Evolutionary conservation across 2,113 vertebrate genomes (phyloP), one percentile per base, ranked within the genome.

Genomic region (Muntiacus muntjak): DNA sequence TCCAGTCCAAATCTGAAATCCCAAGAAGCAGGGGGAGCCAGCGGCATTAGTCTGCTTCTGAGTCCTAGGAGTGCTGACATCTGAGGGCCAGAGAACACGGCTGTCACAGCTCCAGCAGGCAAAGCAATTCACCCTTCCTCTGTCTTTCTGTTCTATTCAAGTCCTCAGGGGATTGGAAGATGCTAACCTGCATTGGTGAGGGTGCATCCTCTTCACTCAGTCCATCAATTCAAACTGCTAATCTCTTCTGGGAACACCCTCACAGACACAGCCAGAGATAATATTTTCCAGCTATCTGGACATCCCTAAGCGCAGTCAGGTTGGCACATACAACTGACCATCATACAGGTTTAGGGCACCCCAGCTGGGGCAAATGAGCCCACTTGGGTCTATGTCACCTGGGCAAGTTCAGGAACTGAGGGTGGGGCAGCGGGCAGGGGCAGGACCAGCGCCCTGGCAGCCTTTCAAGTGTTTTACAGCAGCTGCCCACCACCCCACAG

Each of bases 21-120:
- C 15, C 25, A 14, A 45, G 88, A 58, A 58, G 19, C 28, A 25
- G 36, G 40, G 19, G 19, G 1, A 17, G 28, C 71, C 64, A 28
- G 3, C 0, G 1, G n/a, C 36, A 3, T 71, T 23, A 0, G 3
- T 83, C 16, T 23, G 19, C 1, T 36, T 23, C 6, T 36, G 33
- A 54, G 79, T 83, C 33, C 50, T 25, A 45, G 19, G 8, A 25
- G 19, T 30, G 3, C 40, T 58, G 71, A 47, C 12, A 14, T 12
- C 54, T n/a, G 28, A 90, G 71, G 71, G 71, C 52, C 23, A 6
- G 74, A 57, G 19, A 85, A 85, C 15, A 11, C 0, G 19, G 28
- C 10, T 6, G 54, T 57, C 19, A 40, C 19, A n/a, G 40, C 54
- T 47, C 71, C 43, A 14, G 28, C 19, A 11, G 17, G 15, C 45